phyloP scores from a whole-genome alignment of 2,113 vertebrate species.

The Coptodon bakossiorum region DNA sequence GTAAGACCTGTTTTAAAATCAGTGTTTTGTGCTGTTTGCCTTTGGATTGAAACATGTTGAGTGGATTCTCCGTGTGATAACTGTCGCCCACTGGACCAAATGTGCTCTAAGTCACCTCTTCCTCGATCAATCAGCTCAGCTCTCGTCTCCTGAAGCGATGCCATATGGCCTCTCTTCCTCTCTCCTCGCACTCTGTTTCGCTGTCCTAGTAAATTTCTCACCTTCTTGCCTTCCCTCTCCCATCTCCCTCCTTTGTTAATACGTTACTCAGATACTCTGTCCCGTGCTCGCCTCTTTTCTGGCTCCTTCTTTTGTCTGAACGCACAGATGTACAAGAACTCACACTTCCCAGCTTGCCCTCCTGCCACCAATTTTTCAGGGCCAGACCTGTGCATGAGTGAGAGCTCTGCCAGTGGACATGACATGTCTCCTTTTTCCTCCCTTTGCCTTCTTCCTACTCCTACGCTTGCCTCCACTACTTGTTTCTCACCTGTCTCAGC shows the following conservation, averaged over 20 bases:
- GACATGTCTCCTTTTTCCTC: not conserved
- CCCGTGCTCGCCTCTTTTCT: not conserved
- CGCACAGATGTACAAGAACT: not conserved
- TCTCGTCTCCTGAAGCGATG: slow-evolving; percentile 55
- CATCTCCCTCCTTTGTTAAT: not conserved
- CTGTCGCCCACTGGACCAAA: not conserved
- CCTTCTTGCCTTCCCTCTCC: not conserved
- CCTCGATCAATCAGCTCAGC: slow-evolving; percentile 47
- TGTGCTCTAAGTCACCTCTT: slow-evolving; percentile 7
- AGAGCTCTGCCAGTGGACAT: not conserved
- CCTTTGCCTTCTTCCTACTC: not conserved
- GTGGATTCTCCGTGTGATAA: not conserved
- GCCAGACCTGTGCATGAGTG: not conserved
- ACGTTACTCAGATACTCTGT: not conserved
- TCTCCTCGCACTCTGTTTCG: not conserved
- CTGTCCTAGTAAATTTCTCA: slow-evolving; percentile 14
- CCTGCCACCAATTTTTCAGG: not conserved
- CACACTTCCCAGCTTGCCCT: not conserved
- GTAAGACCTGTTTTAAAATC: not conserved
- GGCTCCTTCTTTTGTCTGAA: not conserved
- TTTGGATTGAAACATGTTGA: not conserved
- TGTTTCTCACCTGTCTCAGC: not conserved
- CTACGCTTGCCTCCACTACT: not conserved
- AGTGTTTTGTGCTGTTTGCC: not conserved
- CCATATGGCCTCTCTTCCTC: slow-evolving; percentile 64